Percentiles rank a stretch among this genome's conserved stretches.
Evolutionary conservation across 2,888 invertebrate species (phyloP).

Genomic region (Nephrotoma flavescens): DNA sequence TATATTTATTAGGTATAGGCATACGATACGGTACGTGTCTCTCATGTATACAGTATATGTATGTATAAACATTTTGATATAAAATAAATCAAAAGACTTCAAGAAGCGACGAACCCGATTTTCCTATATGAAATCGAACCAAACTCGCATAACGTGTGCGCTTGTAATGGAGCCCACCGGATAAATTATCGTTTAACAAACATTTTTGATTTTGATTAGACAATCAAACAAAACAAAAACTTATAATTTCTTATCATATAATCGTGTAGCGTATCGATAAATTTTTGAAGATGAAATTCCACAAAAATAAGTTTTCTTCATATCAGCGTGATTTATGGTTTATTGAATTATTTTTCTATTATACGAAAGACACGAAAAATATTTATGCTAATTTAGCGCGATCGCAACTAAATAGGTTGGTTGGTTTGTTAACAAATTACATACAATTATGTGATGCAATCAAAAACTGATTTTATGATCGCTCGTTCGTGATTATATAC

Average conservation of each 20-base stretch:
- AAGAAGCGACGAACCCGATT: not conserved
- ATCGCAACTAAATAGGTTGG: not conserved
- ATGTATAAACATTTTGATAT: not conserved
- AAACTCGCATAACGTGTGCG: not conserved
- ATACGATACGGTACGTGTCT: too few relatives aligned
- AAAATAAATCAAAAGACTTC: not conserved
- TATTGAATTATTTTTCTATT: not conserved
- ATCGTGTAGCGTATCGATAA: not conserved
- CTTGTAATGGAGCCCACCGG: not conserved
- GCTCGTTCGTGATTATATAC: not conserved
- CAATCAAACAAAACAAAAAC: not conserved
- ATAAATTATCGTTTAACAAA: not conserved
- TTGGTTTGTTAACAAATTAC: not conserved
- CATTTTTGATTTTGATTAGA: not conserved
- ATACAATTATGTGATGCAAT: not conserved
- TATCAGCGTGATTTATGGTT: not conserved
- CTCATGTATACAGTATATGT: too few relatives aligned
- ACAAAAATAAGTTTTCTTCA: not conserved
- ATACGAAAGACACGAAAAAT: not conserved
- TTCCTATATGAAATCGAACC: not conserved
- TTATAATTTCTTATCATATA: not conserved
- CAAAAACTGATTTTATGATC: not conserved
- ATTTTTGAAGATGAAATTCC: not conserved
- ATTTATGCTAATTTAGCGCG: not conserved
- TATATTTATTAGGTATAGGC: too few relatives aligned